A percentile compares a stretch with the other conserved stretches of the same genome.
Evolutionary conservation across 1,140 invertebrate genomes (phyloP).

Genomic region (Drosophila truncata): DNA sequence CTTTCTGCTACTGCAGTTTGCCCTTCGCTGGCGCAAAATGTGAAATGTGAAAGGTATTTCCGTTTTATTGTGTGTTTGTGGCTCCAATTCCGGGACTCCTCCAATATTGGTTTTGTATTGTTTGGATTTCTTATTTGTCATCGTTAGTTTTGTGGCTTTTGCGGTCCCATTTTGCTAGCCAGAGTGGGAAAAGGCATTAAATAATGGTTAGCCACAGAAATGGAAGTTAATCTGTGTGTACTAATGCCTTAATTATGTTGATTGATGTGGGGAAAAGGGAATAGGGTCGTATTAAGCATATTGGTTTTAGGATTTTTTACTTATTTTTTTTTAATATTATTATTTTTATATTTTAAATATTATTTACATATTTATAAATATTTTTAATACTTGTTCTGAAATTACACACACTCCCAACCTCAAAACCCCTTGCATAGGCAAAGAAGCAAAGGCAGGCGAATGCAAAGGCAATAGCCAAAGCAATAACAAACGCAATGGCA

Average conservation of each 20-base stretch:
- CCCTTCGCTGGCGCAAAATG: conserved; percentile 59
- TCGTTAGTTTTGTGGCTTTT: conserved; percentile 33
- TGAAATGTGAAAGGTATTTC: conserved; percentile 75
- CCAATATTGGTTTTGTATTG: conserved; percentile 56
- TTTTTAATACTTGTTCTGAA: conserved; percentile 12
- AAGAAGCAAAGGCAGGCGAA: conserved; percentile 6
- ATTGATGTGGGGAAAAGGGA: not conserved
- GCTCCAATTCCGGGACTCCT: conserved; percentile 31
- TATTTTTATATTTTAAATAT: not conserved
- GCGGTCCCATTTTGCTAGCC: conserved; percentile 16
- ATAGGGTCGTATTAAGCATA: not conserved
- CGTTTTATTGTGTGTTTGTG: conserved; percentile 47
- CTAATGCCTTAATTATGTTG: conserved; percentile 23
- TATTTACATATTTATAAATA: not conserved
- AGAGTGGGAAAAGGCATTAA: conserved; percentile 31
- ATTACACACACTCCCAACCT: conserved; percentile 2
- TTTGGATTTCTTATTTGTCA: conserved; percentile 48
- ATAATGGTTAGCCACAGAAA: conserved; percentile 20
- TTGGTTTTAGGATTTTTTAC: not conserved
- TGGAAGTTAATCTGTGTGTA: conserved; percentile 20
- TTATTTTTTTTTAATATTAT: too few species aligned
- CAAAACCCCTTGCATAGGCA: conserved; percentile 1
- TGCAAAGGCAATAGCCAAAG: conserved; percentile 15
- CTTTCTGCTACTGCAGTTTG: conserved; percentile 38
- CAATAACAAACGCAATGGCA: conserved; percentile 19